These are phyloP conservation scores for Forficula auricularia DNA, from an alignment of 1,140 invertebrate species.

Conservation along the genomic window DNA sequence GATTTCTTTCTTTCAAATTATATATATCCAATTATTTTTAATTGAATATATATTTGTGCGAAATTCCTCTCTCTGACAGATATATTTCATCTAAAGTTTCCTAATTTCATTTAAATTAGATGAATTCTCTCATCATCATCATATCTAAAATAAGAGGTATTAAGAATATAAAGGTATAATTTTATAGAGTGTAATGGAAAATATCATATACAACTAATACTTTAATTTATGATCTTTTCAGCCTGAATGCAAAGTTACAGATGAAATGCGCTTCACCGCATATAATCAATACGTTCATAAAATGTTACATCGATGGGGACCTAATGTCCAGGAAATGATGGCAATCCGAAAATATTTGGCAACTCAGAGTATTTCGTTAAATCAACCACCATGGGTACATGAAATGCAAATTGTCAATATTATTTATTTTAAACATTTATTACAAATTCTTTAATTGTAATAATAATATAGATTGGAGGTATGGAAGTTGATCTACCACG, in stretches of 20 bases:
- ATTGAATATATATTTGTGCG: no score
- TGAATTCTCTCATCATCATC: no score
- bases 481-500: conserved; percentile 79
- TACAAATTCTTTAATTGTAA: conserved; percentile 7
- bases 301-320: conserved; percentile 76
- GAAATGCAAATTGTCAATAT: not conserved
- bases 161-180: no score
- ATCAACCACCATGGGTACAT: conserved; percentile 53
- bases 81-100: no score
- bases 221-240: conserved; percentile 24
- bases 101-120: no score
- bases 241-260: conserved; percentile 70
- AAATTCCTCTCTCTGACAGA: no score
- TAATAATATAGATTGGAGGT: conserved; percentile 48
- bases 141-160: no score
- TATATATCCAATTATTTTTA: no score
- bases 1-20: no score
- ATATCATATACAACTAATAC: no score
- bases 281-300: conserved; percentile 85
- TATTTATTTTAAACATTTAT: conserved; percentile 10
- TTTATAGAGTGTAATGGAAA: no score
- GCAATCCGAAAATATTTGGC: conserved; percentile 71
- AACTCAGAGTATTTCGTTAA: conserved; percentile 56
- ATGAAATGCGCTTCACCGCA: conserved; percentile 72
- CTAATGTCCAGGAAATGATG: conserved; percentile 67